phyloP scores from a whole-genome alignment of 2,797 vertebrate species.

The Melanotaenia pygmaea region DNA sequence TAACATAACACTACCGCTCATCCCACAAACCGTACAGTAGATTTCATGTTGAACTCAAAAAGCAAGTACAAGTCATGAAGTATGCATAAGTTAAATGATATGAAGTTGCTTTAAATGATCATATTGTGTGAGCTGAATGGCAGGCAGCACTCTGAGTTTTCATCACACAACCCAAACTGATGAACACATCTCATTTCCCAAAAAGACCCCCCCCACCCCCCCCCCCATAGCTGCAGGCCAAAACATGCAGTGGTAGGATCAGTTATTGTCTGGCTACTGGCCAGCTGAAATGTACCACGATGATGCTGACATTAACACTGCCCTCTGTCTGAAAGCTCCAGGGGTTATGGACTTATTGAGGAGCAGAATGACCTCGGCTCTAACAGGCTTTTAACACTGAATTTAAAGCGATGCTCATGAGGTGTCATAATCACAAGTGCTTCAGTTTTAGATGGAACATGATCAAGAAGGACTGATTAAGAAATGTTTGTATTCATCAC shows the following conservation, averaged over 20 bases:
- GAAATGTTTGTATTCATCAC: neutral
- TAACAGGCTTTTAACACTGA: conserved; percentile 5
- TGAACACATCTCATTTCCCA: conserved; percentile 18
- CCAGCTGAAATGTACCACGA: neutral
- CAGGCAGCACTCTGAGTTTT: conserved; percentile 32
- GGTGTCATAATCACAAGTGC: conserved; percentile 2
- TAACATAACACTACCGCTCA: conserved; percentile 60
- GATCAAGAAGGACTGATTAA: neutral
- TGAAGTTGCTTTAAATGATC: conserved; percentile 33
- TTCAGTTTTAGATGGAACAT: conserved; percentile 19
- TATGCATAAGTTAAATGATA: conserved; percentile 43
- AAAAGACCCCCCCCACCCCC: conserved; percentile 12
- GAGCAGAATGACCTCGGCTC: conserved; percentile 18
- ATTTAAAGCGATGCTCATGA: conserved; percentile 16
- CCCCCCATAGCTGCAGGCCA: conserved; percentile 10
- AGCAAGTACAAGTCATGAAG: conserved; percentile 44
- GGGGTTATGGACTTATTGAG: conserved; percentile 10
- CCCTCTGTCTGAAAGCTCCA: conserved; percentile 11
- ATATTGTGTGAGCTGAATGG: conserved; percentile 28
- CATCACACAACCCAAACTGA: conserved; percentile 23
- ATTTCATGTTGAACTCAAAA: conserved; percentile 55
- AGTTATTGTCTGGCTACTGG: conserved; percentile 17
- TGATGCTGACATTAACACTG: conserved; percentile 1
- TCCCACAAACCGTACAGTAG: conserved; percentile 61
- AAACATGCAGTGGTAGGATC: conserved; percentile 18